phyloP scores from a whole-genome alignment of 2,797 vertebrate species.

The Percopsis omiscomaycus region DNA sequence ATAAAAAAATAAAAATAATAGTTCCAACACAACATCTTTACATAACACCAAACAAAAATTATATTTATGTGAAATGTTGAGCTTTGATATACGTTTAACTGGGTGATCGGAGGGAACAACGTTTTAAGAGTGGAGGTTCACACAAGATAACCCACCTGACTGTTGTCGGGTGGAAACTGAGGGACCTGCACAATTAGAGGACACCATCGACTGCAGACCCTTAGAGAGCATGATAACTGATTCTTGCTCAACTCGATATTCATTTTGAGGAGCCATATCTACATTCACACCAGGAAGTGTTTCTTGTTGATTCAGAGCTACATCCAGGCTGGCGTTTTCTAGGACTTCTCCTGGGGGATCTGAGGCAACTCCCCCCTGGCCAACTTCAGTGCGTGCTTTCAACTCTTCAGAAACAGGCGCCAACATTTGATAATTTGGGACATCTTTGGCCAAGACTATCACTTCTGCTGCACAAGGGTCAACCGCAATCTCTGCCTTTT shows the following conservation, averaged over 20 bases:
- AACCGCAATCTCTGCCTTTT: constrained; percentile 27
- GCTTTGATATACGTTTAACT: too few relatives aligned
- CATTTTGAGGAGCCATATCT: constrained; percentile 34
- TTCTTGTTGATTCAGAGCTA: constrained; percentile 19
- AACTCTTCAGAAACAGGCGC: constrained; percentile 24
- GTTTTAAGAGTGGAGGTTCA: constrained; percentile 4
- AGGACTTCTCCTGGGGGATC: constrained; percentile 16
- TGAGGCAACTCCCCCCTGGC: constrained; percentile 4
- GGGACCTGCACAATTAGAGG: constrained; percentile 52
- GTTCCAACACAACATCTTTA: too few relatives aligned
- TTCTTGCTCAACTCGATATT: constrained; percentile 55
- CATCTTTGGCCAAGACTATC: constrained; percentile 17
- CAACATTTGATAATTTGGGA: constrained; percentile 7
- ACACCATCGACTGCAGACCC: constrained; percentile 63
- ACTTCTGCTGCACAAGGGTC: constrained; percentile 21
- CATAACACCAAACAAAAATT: too few relatives aligned
- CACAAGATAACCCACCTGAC: constrained; percentile 75
- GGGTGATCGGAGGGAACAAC: neutral
- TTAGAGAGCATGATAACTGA: constrained; percentile 51
- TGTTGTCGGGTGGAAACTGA: constrained; percentile 60
- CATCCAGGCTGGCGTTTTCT: constrained; percentile 5
- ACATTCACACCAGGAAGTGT: constrained; percentile 13
- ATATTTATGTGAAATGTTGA: too few relatives aligned
- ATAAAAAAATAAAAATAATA: too few relatives aligned
- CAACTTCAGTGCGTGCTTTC: constrained; percentile 23